Percentiles rank a stretch among this genome's conserved stretches.
Conservation (phyloP, 2,888 invertebrate species). For the Pristionchus maxplancki region DNA sequence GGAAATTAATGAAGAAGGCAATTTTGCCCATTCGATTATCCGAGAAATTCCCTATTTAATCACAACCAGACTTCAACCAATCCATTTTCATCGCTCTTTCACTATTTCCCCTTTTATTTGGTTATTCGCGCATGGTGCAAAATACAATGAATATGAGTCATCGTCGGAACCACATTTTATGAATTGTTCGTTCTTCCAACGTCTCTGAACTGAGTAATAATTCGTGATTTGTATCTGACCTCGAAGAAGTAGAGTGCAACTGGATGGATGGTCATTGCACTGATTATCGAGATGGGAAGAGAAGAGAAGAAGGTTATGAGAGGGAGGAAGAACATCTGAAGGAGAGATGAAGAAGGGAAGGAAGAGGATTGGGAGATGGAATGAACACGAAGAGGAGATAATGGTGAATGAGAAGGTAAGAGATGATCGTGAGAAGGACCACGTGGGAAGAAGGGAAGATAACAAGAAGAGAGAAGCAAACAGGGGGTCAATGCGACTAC, state of each 20-base stretch:
- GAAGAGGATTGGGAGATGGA: not conserved
- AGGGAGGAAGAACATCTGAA: slow-evolving; percentile 20
- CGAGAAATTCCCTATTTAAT: not conserved
- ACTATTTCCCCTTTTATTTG: not conserved
- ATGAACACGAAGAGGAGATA: not conserved
- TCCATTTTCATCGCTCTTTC: not conserved
- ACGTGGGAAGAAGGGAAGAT: slow-evolving; percentile 10
- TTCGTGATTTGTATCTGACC: too few relatives aligned
- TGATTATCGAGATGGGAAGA: slow-evolving; percentile 19
- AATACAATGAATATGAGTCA: not conserved
- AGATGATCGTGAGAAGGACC: not conserved
- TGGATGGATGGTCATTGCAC: not conserved
- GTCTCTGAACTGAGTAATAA: too few relatives aligned
- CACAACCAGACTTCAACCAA: not conserved
- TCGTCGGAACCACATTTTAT: too few relatives aligned
- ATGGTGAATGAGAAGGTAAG: not conserved
- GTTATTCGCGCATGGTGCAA: not conserved
- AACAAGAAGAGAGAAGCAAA: slow-evolving; percentile 31
- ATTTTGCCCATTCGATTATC: not conserved
- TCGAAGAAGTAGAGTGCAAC: slow-evolving; percentile 12
- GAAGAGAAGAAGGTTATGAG: slow-evolving; percentile 2
- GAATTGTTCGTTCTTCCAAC: too few relatives aligned
- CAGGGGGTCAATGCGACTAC: not conserved
- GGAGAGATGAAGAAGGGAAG: not conserved
- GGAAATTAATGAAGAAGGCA: not conserved